Percentiles rank a stretch among this genome's conserved stretches.
Evolutionary conservation across 2,797 vertebrate genomes (phyloP).

Genomic region (Acipenser ruthenus): DNA sequence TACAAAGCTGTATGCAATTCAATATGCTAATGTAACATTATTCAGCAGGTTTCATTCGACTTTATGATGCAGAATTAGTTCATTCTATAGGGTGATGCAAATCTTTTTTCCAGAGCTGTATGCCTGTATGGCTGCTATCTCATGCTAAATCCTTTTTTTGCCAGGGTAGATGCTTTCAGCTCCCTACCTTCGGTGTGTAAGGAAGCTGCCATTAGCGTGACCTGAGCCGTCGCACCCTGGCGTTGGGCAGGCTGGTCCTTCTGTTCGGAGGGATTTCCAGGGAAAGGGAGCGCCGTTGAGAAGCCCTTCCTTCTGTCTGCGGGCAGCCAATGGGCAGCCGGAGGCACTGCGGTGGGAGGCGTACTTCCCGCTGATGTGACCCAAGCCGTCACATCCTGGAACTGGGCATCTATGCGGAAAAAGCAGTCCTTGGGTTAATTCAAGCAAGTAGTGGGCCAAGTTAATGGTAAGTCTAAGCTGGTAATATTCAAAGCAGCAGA

Average conservation of each 20-base stretch:
- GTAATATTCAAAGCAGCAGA: neutral
- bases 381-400: slow-evolving; percentile 90
- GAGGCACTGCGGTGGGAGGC: slow-evolving; percentile 94
- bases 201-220: slow-evolving; percentile 94
- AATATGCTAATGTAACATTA: too few relatives aligned
- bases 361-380: slow-evolving; percentile 96
- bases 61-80: too few relatives aligned
- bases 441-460: slow-evolving; percentile 14
- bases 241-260: slow-evolving; percentile 89
- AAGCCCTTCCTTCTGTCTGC: slow-evolving; percentile 88
- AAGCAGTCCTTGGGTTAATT: slow-evolving; percentile 15
- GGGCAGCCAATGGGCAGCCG: slow-evolving; percentile 85
- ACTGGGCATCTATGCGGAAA: slow-evolving; percentile 78
- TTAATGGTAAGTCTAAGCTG: slow-evolving; percentile 11
- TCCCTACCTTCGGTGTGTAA: slow-evolving; percentile 88
- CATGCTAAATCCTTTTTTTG: too few relatives aligned
- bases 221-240: slow-evolving; percentile 90
- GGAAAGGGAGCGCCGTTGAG: slow-evolving; percentile 85
- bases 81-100: too few relatives aligned
- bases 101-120: too few relatives aligned
- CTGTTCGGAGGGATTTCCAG: slow-evolving; percentile 92
- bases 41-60: too few relatives aligned
- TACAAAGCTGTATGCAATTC: too few relatives aligned
- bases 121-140: too few relatives aligned
- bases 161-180: too few relatives aligned